These are phyloP conservation scores for Pterostichus madidus DNA, from an alignment of 2,888 invertebrate species.

Conservation along the genomic window DNA sequence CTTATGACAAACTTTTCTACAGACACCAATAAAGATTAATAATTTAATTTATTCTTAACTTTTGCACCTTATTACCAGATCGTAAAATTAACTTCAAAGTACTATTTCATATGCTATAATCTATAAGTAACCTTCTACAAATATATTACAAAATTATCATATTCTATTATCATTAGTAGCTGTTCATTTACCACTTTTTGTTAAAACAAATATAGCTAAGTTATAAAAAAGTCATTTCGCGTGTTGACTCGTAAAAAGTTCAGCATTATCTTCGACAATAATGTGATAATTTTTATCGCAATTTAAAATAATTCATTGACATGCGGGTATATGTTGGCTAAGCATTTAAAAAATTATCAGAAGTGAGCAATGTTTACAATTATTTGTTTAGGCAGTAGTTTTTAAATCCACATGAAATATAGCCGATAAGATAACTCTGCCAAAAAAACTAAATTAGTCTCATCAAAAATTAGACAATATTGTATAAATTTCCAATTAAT, in stretches of 20 bases:
- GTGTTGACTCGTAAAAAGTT: conserved; percentile 21
- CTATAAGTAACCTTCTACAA: conserved; percentile 1
- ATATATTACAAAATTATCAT: conserved; percentile 16
- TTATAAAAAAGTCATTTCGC: conserved; percentile 5
- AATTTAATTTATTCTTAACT: not conserved
- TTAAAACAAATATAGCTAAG: not conserved
- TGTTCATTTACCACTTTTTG: conserved; percentile 1
- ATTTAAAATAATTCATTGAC: conserved; percentile 48
- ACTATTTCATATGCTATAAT: not conserved
- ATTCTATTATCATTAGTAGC: not conserved
- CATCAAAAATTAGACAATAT: conserved; percentile 14
- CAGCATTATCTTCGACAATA: conserved; percentile 18
- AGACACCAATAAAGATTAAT: no score
- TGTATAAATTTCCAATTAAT: conserved; percentile 9
- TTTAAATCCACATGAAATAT: conserved; percentile 43
- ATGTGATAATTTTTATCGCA: conserved; percentile 40
- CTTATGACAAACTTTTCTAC: no score
- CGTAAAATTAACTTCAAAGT: not conserved
- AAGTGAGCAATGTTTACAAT: conserved; percentile 55
- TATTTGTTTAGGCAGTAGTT: conserved; percentile 56
- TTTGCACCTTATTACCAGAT: not conserved
- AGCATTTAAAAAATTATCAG: conserved; percentile 48
- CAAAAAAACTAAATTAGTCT: conserved; percentile 22
- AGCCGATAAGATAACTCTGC: conserved; percentile 24
- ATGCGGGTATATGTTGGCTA: conserved; percentile 30